Evolutionary conservation across 2,888 invertebrate genomes (phyloP).

Genomic region (Seira musarum): DNA sequence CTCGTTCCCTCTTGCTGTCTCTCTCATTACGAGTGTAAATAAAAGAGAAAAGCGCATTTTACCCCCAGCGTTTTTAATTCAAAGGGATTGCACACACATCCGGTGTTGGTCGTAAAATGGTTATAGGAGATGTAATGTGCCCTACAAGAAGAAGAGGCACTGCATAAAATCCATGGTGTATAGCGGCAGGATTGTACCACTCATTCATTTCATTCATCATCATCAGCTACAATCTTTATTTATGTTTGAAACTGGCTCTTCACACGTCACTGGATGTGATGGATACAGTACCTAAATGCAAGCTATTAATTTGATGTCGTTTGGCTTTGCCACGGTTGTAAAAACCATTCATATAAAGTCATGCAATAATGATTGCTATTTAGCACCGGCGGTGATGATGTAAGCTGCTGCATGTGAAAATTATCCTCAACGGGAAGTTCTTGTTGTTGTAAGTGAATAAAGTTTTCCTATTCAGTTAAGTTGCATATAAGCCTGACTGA

Average conservation of each 20-base stretch:
- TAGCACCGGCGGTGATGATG: not conserved
- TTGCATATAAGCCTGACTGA: not conserved
- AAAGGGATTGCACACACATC: not conserved
- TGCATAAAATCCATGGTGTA: too few species aligned
- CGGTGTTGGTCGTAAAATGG: not conserved
- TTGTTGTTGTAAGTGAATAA: not conserved
- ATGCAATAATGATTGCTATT: slow-evolving; percentile 30
- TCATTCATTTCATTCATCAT: not conserved
- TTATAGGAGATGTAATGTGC: not conserved
- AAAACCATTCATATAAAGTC: slow-evolving; percentile 6
- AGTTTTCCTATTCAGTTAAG: not conserved
- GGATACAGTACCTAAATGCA: not conserved
- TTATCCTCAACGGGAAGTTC: not conserved
- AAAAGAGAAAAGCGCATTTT: not conserved
- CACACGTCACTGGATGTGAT: not conserved
- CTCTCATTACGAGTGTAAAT: slow-evolving; percentile 14
- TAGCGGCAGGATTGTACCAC: not conserved
- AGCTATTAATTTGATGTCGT: not conserved
- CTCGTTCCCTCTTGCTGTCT: not conserved
- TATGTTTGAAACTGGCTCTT: not conserved
- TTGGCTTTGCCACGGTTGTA: not conserved
- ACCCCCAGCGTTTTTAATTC: not conserved
- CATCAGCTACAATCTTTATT: not conserved
- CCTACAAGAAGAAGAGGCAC: not conserved
- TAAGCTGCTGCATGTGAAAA: not conserved